A percentile compares a stretch with the other conserved stretches of the same genome.
Conservation (phyloP, 2,888 invertebrate genomes). For the Eurois occulta region DNA sequence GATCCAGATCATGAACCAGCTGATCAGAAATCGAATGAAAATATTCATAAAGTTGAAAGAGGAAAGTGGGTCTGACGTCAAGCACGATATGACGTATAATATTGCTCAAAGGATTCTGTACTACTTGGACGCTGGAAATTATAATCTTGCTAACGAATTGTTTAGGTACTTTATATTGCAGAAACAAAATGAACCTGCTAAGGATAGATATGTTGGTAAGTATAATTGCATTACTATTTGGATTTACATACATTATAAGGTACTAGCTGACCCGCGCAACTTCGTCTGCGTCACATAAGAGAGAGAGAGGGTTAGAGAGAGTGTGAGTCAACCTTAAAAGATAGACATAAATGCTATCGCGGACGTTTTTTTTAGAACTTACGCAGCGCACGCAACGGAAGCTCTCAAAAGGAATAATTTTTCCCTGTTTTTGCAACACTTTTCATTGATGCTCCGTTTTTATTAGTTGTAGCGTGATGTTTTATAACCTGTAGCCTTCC, state of each 20-base stretch:
- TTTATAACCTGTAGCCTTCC: too few species aligned
- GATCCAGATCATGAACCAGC: conserved; percentile 80
- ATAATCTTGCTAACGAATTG: conserved; percentile 79
- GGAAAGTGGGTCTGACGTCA: conserved; percentile 63
- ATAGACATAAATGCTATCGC: too few species aligned
- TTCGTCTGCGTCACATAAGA: too few species aligned
- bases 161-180: conserved; percentile 77
- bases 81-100: conserved; percentile 76
- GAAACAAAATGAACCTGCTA: conserved; percentile 41
- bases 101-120: conserved; percentile 79
- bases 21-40: conserved; percentile 81
- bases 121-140: conserved; percentile 79
- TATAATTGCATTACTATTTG: neutral
- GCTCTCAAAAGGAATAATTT: too few species aligned
- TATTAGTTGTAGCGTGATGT: too few species aligned
- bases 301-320: too few species aligned
- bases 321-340: too few species aligned
- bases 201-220: conserved; percentile 52
- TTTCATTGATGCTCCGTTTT: too few species aligned
- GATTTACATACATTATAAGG: neutral
- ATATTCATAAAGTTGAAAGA: conserved; percentile 78
- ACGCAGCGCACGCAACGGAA: too few species aligned
- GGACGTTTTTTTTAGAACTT: too few species aligned
- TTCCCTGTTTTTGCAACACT: too few species aligned
- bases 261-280: too few species aligned